These are phyloP conservation scores for Vicugna pacos DNA, from an alignment of 2,113 vertebrate species.

Conservation along the genomic window DNA sequence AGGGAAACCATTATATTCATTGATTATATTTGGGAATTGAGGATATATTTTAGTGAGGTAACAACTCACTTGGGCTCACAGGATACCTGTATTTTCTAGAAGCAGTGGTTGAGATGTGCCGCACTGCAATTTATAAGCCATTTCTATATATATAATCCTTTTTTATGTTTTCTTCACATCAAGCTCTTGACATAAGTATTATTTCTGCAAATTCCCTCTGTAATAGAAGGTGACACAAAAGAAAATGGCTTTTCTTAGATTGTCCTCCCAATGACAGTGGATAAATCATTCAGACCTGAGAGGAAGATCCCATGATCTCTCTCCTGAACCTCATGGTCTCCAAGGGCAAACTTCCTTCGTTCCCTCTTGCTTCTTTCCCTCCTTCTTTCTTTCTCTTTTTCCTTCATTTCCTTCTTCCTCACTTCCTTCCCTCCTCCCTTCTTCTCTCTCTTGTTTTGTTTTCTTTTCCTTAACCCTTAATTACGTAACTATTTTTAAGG, in stretches of 20 bases:
- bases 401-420: fast-evolving
- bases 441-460: not conserved
- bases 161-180: not conserved
- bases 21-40: not conserved
- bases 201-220: not conserved
- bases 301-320: not conserved
- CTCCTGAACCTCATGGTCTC: not conserved
- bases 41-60: not conserved
- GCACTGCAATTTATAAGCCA: not conserved
- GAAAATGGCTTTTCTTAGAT: not conserved
- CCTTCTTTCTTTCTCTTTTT: no score
- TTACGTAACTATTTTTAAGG: not conserved
- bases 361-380: fast-evolving
- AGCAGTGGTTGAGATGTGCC: not conserved
- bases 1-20: not conserved
- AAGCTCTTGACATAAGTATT: not conserved
- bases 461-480: not conserved
- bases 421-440: fast-evolving
- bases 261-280: not conserved
- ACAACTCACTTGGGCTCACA: not conserved
- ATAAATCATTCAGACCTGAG: not conserved
- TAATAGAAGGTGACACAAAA: not conserved
- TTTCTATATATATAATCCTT: not conserved
- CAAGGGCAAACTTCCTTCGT: not conserved
- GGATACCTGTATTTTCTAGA: not conserved